Conservation (phyloP, 2,888 invertebrate species). For the Villa cingulata region DNA sequence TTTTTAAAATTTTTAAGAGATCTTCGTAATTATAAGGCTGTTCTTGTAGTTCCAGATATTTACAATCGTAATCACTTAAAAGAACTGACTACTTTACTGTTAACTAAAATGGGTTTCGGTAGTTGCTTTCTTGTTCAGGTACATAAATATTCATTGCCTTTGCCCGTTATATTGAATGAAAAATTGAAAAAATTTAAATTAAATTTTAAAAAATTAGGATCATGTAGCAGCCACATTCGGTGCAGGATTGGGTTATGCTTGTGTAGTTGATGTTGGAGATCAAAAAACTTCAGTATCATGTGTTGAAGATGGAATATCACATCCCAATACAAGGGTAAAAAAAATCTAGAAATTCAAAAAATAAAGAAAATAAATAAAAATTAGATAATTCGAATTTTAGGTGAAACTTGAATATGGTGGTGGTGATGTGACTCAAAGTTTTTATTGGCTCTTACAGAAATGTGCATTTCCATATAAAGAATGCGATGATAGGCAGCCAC, state of each 20-base stretch:
- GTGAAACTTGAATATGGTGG: conserved; percentile 76
- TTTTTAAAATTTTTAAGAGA: conserved; percentile 35
- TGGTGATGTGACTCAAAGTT: conserved; percentile 78
- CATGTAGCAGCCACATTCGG: conserved; percentile 79
- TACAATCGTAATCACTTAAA: conserved; percentile 75
- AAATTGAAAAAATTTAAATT: neutral
- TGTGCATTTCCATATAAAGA: conserved; percentile 81
- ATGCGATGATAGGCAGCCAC: conserved; percentile 56
- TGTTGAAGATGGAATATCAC: conserved; percentile 92
- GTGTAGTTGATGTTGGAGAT: conserved; percentile 90
- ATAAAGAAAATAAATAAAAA: too few species aligned
- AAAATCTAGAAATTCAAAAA: neutral
- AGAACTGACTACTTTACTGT: conserved; percentile 65
- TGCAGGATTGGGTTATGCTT: conserved; percentile 71
- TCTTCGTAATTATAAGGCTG: conserved; percentile 67
- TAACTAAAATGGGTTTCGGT: conserved; percentile 72
- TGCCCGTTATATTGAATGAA: neutral
- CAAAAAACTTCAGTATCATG: conserved; percentile 93
- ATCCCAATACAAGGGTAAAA: conserved; percentile 62
- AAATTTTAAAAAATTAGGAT: conserved; percentile 38
- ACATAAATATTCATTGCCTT: too few species aligned
- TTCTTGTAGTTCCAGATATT: conserved; percentile 79
- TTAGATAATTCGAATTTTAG: too few species aligned
- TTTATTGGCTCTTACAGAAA: conserved; percentile 77
- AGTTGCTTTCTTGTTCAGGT: conserved; percentile 43